A percentile compares a stretch with the other conserved stretches of the same genome.
Evolutionary conservation across 2,888 invertebrate species (phyloP).

Genomic region (Ariolimax columbianus): DNA sequence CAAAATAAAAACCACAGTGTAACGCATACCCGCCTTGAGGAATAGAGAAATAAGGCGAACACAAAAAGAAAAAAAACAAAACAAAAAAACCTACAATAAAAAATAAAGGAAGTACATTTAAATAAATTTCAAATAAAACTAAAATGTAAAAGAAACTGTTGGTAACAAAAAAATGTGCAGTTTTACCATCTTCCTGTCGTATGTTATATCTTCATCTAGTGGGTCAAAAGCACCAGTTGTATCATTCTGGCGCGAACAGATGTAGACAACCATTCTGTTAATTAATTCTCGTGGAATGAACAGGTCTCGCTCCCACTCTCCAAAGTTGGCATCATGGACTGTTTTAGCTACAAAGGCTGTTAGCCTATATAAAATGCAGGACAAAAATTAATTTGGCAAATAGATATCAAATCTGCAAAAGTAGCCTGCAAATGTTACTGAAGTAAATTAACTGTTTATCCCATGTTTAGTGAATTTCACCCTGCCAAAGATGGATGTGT

Average conservation of each 20-base stretch:
- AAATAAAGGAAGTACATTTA: too few relatives aligned
- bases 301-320: constrained; percentile 97
- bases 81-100: too few relatives aligned
- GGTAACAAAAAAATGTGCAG: background rate
- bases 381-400: background rate
- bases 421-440: too few relatives aligned
- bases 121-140: background rate
- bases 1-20: too few relatives aligned
- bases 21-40: too few relatives aligned
- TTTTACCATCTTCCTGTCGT: constrained; percentile 87
- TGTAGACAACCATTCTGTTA: constrained; percentile 90
- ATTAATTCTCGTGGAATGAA: constrained; percentile 94
- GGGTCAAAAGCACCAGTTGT: constrained; percentile 90
- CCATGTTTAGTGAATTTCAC: too few relatives aligned
- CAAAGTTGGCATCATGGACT: constrained; percentile 93
- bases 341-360: constrained; percentile 93
- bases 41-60: too few relatives aligned
- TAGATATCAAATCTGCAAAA: background rate
- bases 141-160: background rate
- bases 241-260: constrained; percentile 88
- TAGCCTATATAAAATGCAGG: constrained; percentile 82
- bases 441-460: too few relatives aligned
- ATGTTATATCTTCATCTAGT: constrained; percentile 54
- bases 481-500: too few relatives aligned
- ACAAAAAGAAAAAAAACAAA: too few relatives aligned